Conservation (phyloP, 2,113 vertebrate species). For the Abramis brama region DNA sequence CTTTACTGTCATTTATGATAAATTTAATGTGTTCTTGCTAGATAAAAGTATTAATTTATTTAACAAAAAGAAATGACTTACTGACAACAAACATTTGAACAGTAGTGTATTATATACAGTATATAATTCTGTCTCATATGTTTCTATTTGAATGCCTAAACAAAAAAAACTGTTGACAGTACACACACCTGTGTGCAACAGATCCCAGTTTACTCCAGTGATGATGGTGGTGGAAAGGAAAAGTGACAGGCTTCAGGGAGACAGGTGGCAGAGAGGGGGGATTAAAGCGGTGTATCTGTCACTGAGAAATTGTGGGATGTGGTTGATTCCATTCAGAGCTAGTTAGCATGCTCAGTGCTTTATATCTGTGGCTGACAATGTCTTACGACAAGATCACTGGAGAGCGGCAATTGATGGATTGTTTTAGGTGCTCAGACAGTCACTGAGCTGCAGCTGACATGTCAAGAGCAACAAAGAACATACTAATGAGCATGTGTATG, state of each 20-base stretch:
- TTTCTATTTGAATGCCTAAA: too few relatives aligned
- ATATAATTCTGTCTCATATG: too few relatives aligned
- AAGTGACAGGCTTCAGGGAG: background rate
- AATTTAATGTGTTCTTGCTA: too few relatives aligned
- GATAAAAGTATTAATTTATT: too few relatives aligned
- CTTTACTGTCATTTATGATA: too few relatives aligned
- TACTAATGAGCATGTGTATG: slow-evolving; percentile 4
- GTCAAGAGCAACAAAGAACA: slow-evolving; percentile 20
- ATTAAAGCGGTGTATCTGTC: background rate
- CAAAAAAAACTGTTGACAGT: too few relatives aligned
- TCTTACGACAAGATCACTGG: background rate
- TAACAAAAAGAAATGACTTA: too few relatives aligned
- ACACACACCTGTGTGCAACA: background rate
- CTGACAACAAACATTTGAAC: too few relatives aligned
- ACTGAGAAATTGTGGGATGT: background rate
- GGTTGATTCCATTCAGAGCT: background rate
- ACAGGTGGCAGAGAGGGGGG: background rate
- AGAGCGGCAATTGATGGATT: background rate
- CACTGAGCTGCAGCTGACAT: slow-evolving; percentile 1
- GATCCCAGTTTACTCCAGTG: background rate
- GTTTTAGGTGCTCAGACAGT: background rate
- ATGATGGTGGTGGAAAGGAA: background rate
- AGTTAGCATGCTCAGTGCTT: slow-evolving; percentile 14
- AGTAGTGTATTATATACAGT: too few relatives aligned
- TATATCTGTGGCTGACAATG: background rate